These are phyloP conservation scores for Rhea americana DNA, from an alignment of 2,113 vertebrate genomes.

Conservation along the genomic window DNA sequence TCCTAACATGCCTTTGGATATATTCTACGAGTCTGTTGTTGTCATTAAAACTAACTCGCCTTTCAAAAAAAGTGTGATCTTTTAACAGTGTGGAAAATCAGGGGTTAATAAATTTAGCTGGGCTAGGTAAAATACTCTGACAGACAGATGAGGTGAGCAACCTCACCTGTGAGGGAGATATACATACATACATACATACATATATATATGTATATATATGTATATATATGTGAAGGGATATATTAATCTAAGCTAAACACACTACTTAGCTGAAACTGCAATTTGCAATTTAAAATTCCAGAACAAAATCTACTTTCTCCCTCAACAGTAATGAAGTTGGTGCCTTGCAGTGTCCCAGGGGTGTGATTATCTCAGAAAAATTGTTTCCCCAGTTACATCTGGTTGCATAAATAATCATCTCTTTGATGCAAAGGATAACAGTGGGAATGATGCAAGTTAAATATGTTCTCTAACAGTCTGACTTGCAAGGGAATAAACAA, in stretches of 20 bases:
- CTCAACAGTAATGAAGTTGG: slow-evolving; percentile 58
- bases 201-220: no score
- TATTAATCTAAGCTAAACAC: slow-evolving; percentile 8
- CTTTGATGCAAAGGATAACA: slow-evolving; percentile 66
- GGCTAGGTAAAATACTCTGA: neutral
- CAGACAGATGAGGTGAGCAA: slow-evolving; percentile 11
- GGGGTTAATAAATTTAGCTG: slow-evolving; percentile 28
- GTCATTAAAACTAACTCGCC: neutral
- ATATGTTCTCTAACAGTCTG: slow-evolving; percentile 58
- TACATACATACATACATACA: no score
- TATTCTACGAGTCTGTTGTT: neutral
- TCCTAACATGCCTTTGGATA: neutral
- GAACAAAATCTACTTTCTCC: slow-evolving; percentile 47
- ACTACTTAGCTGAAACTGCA: slow-evolving; percentile 34
- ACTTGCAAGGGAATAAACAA: slow-evolving; percentile 59
- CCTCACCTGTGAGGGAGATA: neutral
- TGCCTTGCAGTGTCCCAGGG: slow-evolving; percentile 54
- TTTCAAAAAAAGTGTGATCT: neutral
- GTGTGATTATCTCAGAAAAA: slow-evolving; percentile 69
- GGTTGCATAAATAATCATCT: slow-evolving; percentile 71
- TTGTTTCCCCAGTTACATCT: slow-evolving; percentile 53
- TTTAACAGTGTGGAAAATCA: neutral
- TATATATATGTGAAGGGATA: neutral
- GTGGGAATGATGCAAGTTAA: slow-evolving; percentile 58
- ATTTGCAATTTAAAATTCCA: slow-evolving; percentile 44